A percentile compares a stretch with the other conserved stretches of the same genome.
phyloP scores from a whole-genome alignment of 64 coral and sea anemone species.

The Hydrozoanthus tunicans region DNA sequence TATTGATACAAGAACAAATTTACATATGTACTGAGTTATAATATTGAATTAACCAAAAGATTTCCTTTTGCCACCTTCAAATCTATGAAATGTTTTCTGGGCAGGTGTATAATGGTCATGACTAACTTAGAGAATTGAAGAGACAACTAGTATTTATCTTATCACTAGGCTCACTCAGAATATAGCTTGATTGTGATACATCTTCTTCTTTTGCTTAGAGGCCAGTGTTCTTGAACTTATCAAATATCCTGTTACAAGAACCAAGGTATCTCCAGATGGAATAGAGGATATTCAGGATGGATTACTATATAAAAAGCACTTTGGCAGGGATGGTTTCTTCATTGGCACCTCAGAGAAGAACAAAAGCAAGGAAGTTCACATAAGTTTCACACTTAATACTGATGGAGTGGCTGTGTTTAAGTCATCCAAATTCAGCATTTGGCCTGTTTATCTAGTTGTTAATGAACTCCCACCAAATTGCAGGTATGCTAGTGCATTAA shows the following conservation, averaged over 20 bases:
- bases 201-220: conserved; percentile 19
- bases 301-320: conserved; percentile 58
- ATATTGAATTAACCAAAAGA: too few species aligned
- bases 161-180: background rate
- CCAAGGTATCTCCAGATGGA: conserved; percentile 49
- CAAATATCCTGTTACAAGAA: conserved; percentile 67
- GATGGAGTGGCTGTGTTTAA: conserved; percentile 66
- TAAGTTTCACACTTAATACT: conserved; percentile 65
- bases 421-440: conserved; percentile 56
- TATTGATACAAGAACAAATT: too few species aligned
- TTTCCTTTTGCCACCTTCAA: too few species aligned
- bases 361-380: conserved; percentile 57
- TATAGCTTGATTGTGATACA: background rate
- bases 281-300: conserved; percentile 84
- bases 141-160: background rate
- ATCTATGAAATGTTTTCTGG: too few species aligned
- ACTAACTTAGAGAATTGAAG: background rate
- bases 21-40: too few species aligned
- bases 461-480: conserved; percentile 56
- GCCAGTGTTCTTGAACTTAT: conserved; percentile 66
- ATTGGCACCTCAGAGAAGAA: conserved; percentile 53
- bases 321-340: conserved; percentile 63
- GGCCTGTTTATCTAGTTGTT: conserved; percentile 44
- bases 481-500: background rate
- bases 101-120: background rate